phyloP scores from a whole-genome alignment of 1,140 invertebrate species.

The Heliconius nattereri region DNA sequence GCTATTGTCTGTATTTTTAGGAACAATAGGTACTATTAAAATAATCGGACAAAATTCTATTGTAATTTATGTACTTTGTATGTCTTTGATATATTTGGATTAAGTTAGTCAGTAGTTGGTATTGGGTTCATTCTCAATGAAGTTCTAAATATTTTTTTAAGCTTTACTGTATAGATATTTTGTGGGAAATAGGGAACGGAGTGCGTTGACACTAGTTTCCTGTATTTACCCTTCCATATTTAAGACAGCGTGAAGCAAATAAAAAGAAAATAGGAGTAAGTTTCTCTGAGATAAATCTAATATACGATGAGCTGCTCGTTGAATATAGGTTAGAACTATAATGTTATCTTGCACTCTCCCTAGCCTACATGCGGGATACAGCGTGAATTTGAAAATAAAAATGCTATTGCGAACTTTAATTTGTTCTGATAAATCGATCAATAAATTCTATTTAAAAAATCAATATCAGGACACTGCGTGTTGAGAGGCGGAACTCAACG shows the following conservation, averaged over 20 bases:
- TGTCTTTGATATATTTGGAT: neutral
- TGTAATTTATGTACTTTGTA: neutral
- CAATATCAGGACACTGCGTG: no score
- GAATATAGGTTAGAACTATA: no score
- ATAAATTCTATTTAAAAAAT: no score
- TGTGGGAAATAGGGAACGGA: neutral
- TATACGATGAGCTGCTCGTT: no score
- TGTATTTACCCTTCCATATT: neutral
- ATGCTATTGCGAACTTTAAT: no score
- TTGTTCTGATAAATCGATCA: no score
- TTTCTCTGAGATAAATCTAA: no score
- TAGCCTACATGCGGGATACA: no score
- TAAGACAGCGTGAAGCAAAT: neutral
- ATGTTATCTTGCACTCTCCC: no score
- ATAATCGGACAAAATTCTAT: constrained; percentile 24
- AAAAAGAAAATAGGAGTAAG: neutral
- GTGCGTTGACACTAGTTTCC: neutral
- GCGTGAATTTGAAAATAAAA: no score
- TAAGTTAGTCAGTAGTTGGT: neutral
- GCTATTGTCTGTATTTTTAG: constrained; percentile 39
- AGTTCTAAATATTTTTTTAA: no score
- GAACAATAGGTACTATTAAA: constrained; percentile 20
- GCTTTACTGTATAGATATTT: neutral
- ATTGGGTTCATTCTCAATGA: neutral
- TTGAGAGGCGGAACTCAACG: no score